Evolutionary conservation across 2,888 invertebrate species (phyloP).

Genomic region (Cabera pusaria): DNA sequence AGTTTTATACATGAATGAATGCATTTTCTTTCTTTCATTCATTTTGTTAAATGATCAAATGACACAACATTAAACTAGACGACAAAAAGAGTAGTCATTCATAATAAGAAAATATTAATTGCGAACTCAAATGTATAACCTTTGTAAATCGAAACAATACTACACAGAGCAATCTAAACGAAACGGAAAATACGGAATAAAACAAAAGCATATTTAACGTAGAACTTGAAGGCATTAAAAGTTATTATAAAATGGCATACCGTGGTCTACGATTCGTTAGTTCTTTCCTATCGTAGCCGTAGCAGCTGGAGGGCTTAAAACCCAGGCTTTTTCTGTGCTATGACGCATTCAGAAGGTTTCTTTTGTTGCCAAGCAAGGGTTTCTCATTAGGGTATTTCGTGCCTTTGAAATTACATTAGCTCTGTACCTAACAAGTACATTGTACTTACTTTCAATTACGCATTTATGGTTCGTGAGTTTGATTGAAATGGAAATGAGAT

Average conservation of each 20-base stretch:
- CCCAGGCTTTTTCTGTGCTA: conserved; percentile 62
- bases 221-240: conserved; percentile 42
- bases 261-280: conserved; percentile 49
- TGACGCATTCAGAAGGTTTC: conserved; percentile 66
- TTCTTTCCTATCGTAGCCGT: conserved; percentile 50
- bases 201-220: conserved; percentile 46
- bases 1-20: too few relatives aligned
- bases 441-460: too few relatives aligned
- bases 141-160: conserved; percentile 36
- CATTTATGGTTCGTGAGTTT: conserved; percentile 39
- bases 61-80: too few relatives aligned
- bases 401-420: conserved; percentile 71
- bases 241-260: conserved; percentile 53
- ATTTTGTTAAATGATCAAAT: too few relatives aligned
- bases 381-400: conserved; percentile 73
- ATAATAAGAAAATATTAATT: too few relatives aligned
- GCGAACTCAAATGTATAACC: conserved; percentile 18
- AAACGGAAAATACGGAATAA: conserved; percentile 48
- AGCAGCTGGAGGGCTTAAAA: conserved; percentile 47
- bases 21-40: too few relatives aligned
- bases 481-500: conserved; percentile 39
- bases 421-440: conserved; percentile 38
- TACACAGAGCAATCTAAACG: conserved; percentile 41
- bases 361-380: conserved; percentile 68
- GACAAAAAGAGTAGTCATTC: too few relatives aligned